Evolutionary conservation across 92 coral and sea anemone genomes (phyloP), one percentile per base, ranked within the genome.

Genomic region (Virgularia gustaviana): DNA sequence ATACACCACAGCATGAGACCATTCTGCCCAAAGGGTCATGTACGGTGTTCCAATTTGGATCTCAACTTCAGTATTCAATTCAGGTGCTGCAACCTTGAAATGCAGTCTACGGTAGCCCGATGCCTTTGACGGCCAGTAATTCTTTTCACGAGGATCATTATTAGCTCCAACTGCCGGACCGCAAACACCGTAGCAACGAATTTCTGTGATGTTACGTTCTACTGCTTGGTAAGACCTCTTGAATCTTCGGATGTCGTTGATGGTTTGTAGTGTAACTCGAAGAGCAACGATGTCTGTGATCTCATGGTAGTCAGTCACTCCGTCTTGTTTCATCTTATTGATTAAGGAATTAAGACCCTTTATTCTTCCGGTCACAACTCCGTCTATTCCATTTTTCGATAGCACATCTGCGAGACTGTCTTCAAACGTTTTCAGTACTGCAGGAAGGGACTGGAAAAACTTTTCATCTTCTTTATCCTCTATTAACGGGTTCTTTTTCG

Each of bases 11-110:
- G 63, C 75, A 37, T 77, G 81, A 2, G 27, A 55, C 81, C 81
- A 77, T 16, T 77, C 81, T 12, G 81, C 81, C 81, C 81, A 77
- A 24, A 77, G 81, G 0, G 81, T 77, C 81, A 77, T 77, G 81
- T 77, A 77, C 5, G 81, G 74, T 27, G 81, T 76, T 22, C 81
- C 81, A 36, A 76, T 30, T 76, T 76, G 81, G 36, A 77, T 29
- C 36, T 77, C 81, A 27, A 52, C 81, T 32, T 34, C 65, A 6
- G 81, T 65, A 22, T 65, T 36, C 6, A 65, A 36, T 25, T 36
- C 24, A 16, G 75, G 75, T 15, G 65, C 28, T 6, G 37, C 22
- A 8, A 65, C 72, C 72, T 65, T 65, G 36, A 77, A 77, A 77
- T 77, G 81, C 32, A 77, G 75, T 12, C 75, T 61, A 65, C 81